Evolutionary conservation across 2,113 vertebrate genomes (phyloP), one percentile per base, ranked within the genome.

Genomic region (Rhizomys pruinosus): DNA sequence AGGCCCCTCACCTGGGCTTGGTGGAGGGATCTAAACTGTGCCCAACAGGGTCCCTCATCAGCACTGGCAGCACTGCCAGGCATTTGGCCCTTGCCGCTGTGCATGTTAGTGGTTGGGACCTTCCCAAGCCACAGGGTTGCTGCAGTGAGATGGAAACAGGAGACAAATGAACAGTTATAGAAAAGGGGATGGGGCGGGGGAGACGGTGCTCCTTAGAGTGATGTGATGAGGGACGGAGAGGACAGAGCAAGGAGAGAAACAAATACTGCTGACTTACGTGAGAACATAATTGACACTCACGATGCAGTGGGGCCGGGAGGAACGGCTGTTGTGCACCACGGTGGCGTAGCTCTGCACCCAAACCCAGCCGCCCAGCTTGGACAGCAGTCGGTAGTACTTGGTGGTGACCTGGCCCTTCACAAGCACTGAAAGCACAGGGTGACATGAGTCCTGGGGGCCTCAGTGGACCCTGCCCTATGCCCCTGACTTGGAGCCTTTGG

Each of bases 251-350:
- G 4, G 94, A 96, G 97, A 96, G 96, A 85, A 97, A 97, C 96
- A 94, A 97, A 97, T 95, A 90, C 61, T 94, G 96, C 97, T 94
- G 97, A 99, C 99, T 99, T 99, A 99, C 99, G 99, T 99, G 96
- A 99, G 99, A 91, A 99, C 99, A 96, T 99, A 99, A 98, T 99
- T 99, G 97, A 99, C 99, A 94, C 99, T 99, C 98, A 99, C 99
- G 94, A 99, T 99, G 97, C 99, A 99, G 98, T 99, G 99, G 91
- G 99, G 99, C 93, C 99, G 98, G 91, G 99, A 99, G 0, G 99
- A 99, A 66, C 99, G 99, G 97, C 99, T 99, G 98, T 99, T 99
- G 98, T 99, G 99, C 69, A 99, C 99, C 23, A 99, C 99, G 66
- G 99, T 99, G 93, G 99, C 99, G 0, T 98, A 99, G 97, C 99